Evolutionary conservation across 2,888 invertebrate genomes (phyloP), one percentile per base, ranked within the genome.

Genomic region (Sphaerophoria taeniata): DNA sequence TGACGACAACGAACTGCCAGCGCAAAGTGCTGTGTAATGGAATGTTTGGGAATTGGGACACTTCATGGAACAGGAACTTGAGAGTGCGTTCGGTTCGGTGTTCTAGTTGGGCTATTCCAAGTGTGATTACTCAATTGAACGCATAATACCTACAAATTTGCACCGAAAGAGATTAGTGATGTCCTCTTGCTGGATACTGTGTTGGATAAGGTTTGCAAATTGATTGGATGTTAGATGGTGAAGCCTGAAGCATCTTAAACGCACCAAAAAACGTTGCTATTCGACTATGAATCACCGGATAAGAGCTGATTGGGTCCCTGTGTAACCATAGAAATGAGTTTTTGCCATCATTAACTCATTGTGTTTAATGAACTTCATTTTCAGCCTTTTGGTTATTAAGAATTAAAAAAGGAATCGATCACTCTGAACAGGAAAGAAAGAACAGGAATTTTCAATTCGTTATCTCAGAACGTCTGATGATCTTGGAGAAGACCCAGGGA

Each of bases 121-220:
- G 73, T 81, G 85, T 81, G 85, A 81, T 81, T 85, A 85, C 69
- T 76, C 77, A 85, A 77, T 81, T 70, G 81, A 60, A 76, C 76
- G 72, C 72, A 80, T 76, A 36, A 14, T 58, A 24, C 24, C 24
- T 24, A 67, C 61, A 81, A 77, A 73, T 63, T 12, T 61, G 72
- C 39, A 58, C 60, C 72, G n/a, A 74, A 85, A 81, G 24, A 73
- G 77, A 85, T 77, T 77, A 76, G 60, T 55, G 49, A 81, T 43
- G 71, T 70, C 16, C 51, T 51, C 51, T 51, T 39, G 16, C 3
- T 12, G 60, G 14, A 60, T 60, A 4, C 39, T 58, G 39, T 60
- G 39, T 6, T 4, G 24, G 58, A 60, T 60, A 60, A 60, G 58
- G 16, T 60, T 60, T 60, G 24, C 60, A 60, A 60, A 60, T 43